Conservation (phyloP, 1,140 invertebrate species). For the Mya arenaria region DNA sequence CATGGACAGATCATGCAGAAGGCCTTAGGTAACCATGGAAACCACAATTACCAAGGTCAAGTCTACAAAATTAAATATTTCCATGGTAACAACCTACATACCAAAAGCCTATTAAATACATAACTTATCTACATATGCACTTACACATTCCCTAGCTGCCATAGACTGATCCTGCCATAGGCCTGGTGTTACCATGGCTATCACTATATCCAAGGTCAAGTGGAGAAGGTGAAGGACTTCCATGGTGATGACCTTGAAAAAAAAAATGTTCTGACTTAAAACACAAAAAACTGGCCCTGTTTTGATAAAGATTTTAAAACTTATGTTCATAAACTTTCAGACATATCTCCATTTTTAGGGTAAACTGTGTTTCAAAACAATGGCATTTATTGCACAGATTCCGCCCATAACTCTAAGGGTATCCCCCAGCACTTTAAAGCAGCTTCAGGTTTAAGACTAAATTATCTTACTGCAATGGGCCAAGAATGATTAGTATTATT, state of each 20-base stretch:
- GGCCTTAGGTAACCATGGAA: slow-evolving; percentile 60
- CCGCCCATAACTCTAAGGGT: slow-evolving; percentile 73
- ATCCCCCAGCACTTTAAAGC: slow-evolving; percentile 74
- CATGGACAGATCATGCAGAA: slow-evolving; percentile 72
- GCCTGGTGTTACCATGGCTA: slow-evolving; percentile 61
- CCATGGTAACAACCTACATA: slow-evolving; percentile 60
- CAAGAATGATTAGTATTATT: too few relatives aligned
- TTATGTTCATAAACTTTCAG: too few relatives aligned
- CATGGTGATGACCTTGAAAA: slow-evolving; percentile 57
- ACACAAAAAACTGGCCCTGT: too few relatives aligned
- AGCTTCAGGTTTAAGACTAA: slow-evolving; percentile 71
- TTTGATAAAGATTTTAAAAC: too few relatives aligned
- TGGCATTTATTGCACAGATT: slow-evolving; percentile 66
- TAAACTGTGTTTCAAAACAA: slow-evolving; percentile 66
- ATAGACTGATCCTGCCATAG: slow-evolving; percentile 73
- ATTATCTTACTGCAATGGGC: slow-evolving; percentile 59
- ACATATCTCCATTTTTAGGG: too few relatives aligned
- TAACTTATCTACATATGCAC: too few relatives aligned
- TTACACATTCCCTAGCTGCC: slow-evolving; percentile 75
- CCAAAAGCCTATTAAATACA: too few relatives aligned
- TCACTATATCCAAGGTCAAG: slow-evolving; percentile 67
- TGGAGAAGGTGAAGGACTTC: slow-evolving; percentile 70
- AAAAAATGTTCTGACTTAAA: too few relatives aligned
- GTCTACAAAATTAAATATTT: slow-evolving; percentile 68
- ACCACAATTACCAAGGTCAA: slow-evolving; percentile 66